Evolutionary conservation across 2,113 vertebrate species (phyloP).

Genomic region (Gnathochromis pfefferi): DNA sequence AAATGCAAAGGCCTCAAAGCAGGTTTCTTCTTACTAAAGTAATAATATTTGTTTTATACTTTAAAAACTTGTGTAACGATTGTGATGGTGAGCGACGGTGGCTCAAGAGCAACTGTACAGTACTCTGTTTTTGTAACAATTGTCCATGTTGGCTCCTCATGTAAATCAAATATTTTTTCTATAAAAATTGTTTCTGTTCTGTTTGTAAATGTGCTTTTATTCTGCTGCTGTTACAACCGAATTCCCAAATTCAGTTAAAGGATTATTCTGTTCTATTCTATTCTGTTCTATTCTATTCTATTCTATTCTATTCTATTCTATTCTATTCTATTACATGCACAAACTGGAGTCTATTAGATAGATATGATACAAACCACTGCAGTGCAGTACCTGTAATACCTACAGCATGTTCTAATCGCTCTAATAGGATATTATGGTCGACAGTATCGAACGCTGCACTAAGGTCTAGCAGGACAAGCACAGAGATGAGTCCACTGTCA

Average conservation of each 20-base stretch:
- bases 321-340: neutral
- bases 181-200: neutral
- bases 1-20: neutral
- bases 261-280: neutral
- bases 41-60: neutral
- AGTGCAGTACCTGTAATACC: fast-evolving
- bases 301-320: no score
- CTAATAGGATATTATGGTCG: no score
- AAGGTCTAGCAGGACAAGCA: no score
- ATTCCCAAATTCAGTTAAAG: neutral
- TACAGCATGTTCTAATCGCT: no score
- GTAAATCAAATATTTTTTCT: neutral
- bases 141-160: neutral
- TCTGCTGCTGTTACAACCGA: neutral
- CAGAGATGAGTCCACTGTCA: no score
- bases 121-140: neutral
- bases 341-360: neutral
- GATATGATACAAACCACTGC: neutral
- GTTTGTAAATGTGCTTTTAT: neutral
- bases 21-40: neutral
- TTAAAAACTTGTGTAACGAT: neutral
- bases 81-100: neutral
- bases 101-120: fast-evolving
- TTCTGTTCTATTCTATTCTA: neutral
- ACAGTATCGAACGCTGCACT: no score